Conservation (phyloP, 2,113 vertebrate species). For the Campylomormyrus tamandua region DNA sequence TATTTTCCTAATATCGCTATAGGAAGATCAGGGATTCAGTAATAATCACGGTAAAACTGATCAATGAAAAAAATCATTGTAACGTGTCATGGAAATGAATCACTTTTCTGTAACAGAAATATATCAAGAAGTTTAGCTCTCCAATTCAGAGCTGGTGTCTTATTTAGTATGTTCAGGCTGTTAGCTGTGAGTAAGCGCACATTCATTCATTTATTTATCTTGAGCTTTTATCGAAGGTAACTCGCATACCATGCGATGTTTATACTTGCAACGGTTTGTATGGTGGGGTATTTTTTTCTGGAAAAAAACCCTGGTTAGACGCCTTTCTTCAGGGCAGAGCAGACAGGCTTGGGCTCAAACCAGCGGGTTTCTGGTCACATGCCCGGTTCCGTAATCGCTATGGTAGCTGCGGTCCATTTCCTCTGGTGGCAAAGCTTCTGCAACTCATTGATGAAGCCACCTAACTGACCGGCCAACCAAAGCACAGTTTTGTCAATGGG, state of each 20-base stretch:
- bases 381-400: constrained; percentile 45
- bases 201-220: neutral
- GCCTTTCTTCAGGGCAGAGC: neutral
- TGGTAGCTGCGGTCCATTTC: neutral
- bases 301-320: neutral
- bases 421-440: neutral
- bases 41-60: neutral
- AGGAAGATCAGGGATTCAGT: neutral
- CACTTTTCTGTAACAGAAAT: neutral
- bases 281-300: neutral
- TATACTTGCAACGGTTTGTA: neutral
- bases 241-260: neutral
- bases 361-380: neutral
- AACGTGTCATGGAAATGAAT: neutral
- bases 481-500: neutral
- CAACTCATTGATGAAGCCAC: neutral
- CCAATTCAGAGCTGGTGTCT: neutral
- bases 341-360: neutral
- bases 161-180: neutral
- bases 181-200: neutral
- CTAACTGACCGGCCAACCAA: neutral
- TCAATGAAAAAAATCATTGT: neutral
- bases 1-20: neutral
- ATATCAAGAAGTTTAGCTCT: neutral
- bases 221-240: neutral